A percentile compares a stretch with the other conserved stretches of the same genome.
These are phyloP conservation scores for Taxidea taxus DNA, from an alignment of 2,113 vertebrate genomes.

Conservation along the genomic window DNA sequence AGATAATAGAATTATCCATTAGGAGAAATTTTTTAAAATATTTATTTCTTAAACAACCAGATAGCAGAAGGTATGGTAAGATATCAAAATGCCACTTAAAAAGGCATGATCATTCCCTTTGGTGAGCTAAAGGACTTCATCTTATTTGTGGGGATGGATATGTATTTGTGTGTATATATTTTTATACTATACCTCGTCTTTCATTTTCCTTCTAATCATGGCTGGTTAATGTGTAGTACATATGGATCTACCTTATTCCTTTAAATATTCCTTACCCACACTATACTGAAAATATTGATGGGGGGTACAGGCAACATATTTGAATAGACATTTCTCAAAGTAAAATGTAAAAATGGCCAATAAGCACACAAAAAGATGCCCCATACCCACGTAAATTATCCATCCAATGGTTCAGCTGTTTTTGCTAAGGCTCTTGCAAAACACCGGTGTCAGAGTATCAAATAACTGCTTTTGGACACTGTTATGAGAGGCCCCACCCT, in stretches of 20 bases:
- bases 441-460: neutral
- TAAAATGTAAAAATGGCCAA: neutral
- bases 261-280: slow-evolving; percentile 12
- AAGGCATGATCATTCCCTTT: neutral
- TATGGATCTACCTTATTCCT: neutral
- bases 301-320: neutral
- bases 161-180: neutral
- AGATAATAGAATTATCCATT: neutral
- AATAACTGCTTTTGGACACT: slow-evolving; percentile 14
- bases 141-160: neutral
- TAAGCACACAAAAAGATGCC: neutral
- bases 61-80: neutral
- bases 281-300: neutral
- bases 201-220: slow-evolving; percentile 13
- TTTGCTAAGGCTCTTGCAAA: slow-evolving; percentile 17
- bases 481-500: neutral
- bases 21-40: neutral
- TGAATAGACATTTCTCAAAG: neutral
- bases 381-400: neutral
- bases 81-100: neutral
- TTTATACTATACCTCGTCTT: neutral
- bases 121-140: neutral
- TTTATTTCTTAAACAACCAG: slow-evolving; percentile 24
- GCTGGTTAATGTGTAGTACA: neutral
- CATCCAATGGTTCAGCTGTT: neutral